A percentile compares a stretch with the other conserved stretches of the same genome.
phyloP scores from a whole-genome alignment of 2,797 vertebrate genomes.

The Urocyon cinereoargenteus region DNA sequence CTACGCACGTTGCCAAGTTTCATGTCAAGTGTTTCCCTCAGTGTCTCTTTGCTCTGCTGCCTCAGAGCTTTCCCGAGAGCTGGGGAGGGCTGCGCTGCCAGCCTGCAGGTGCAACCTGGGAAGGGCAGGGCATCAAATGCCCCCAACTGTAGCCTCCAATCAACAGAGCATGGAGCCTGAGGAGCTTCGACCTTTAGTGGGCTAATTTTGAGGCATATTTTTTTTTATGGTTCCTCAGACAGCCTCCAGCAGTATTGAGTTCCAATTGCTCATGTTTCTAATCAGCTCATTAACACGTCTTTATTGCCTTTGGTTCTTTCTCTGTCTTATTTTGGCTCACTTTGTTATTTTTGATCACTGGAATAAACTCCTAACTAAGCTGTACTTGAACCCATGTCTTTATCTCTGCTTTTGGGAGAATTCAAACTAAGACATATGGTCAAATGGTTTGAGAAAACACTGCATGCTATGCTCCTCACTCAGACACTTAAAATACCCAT shows the following conservation, averaged over 20 bases:
- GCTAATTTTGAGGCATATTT: not conserved
- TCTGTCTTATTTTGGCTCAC: not conserved
- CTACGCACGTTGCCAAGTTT: not conserved
- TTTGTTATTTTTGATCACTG: not conserved
- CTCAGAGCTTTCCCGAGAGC: not conserved
- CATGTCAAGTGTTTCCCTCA: not conserved
- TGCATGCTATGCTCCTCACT: not conserved
- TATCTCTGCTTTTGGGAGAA: not conserved
- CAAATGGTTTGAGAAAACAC: not conserved
- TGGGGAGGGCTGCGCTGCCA: not conserved
- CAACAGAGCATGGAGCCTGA: not conserved
- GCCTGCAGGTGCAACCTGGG: accelerated
- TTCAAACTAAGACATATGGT: not conserved
- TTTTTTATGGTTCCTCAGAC: not conserved
- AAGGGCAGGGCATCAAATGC: not conserved
- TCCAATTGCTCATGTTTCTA: not conserved
- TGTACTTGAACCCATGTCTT: not conserved
- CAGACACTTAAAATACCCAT: not conserved
- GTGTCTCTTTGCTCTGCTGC: not conserved
- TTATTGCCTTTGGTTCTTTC: not conserved
- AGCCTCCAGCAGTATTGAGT: not conserved
- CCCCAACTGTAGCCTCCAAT: not conserved
- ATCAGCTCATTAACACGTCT: not conserved
- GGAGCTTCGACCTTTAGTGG: not conserved
- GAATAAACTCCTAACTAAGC: not conserved